Base-by-base conservation (phyloP, 2,888 invertebrate genomes). In the Clivina fossor region DNA sequence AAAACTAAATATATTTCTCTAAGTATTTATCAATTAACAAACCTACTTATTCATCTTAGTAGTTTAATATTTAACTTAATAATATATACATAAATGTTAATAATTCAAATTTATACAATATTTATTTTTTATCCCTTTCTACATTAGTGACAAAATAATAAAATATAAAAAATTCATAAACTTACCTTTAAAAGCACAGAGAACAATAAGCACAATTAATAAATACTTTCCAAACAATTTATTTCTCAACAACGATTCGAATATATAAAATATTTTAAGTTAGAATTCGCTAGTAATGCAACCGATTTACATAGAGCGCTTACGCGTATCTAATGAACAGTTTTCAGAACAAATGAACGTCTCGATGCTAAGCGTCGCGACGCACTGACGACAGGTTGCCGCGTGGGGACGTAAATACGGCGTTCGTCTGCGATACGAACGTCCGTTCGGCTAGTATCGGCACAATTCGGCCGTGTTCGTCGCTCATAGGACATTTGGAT, bases 401-500 rank as follows among this genome's bases (percentile, higher is more conserved):
- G 44, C 53, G 53, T 24, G 44, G 37, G 18, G 44, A 37, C 19
- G 44, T 53, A 53, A 53, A 53, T 53, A 51, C 43, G 24, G 33
- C 41, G 41, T 24, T 51, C 19, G 20, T 9, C 20, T 7, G 13
- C 7, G 26, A 28, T 40, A 32, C 5, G 32, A 26, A 43, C 18
- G 26, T 24, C 13, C 15, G 24, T 24, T 22, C 26, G 26, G 43
- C 20, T 11, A 18, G 9, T 4, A 13, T 51, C 51, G 43, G 43
- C 4, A 18, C 4, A 7, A 18, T 9, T 40, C 53, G 35, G 28
- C 18, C 20, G 13, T 24, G 16, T 7, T 38, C 49, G 41, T 41
- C 24, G 46, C 15, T 5, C 5, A 24, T 16, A 44, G 44, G 53
- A 33, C 24, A 35, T 19, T 24, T 32, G 18, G 26, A 44, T 44